phyloP scores from a whole-genome alignment of 2,113 vertebrate genomes.

The Bubalus kerabau region DNA sequence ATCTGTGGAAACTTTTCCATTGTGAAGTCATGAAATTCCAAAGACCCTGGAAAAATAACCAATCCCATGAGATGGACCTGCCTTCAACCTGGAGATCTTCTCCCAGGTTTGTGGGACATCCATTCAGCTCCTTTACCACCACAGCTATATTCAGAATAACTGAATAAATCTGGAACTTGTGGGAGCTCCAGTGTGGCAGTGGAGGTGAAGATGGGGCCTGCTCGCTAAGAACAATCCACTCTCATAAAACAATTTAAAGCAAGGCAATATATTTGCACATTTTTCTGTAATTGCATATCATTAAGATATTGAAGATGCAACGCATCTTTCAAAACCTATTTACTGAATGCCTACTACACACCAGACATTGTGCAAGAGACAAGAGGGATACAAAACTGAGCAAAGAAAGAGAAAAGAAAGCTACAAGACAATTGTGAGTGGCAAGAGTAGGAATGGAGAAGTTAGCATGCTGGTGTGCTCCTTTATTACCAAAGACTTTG shows the following conservation, averaged over 20 bases:
- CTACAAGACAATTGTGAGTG: not conserved
- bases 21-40: not conserved
- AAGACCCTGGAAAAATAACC: not conserved
- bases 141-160: not conserved
- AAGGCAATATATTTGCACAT: not conserved
- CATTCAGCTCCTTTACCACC: not conserved
- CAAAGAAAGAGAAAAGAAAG: not conserved
- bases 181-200: not conserved
- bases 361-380: not conserved
- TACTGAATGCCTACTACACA: constrained; percentile 24
- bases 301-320: not conserved
- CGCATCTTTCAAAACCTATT: not conserved
- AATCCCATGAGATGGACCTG: not conserved
- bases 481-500: not conserved
- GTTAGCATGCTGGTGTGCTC: not conserved
- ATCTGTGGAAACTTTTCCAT: not conserved
- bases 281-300: constrained; percentile 9
- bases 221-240: not conserved
- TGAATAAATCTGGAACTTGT: not conserved
- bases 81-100: not conserved
- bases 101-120: not conserved
- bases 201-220: not conserved
- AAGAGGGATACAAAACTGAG: not conserved
- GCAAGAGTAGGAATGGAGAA: not conserved
- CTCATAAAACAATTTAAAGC: not conserved